A percentile compares a stretch with the other conserved stretches of the same genome.
phyloP scores from a whole-genome alignment of 2,113 vertebrate species.

The Oreocharis arfaki region DNA sequence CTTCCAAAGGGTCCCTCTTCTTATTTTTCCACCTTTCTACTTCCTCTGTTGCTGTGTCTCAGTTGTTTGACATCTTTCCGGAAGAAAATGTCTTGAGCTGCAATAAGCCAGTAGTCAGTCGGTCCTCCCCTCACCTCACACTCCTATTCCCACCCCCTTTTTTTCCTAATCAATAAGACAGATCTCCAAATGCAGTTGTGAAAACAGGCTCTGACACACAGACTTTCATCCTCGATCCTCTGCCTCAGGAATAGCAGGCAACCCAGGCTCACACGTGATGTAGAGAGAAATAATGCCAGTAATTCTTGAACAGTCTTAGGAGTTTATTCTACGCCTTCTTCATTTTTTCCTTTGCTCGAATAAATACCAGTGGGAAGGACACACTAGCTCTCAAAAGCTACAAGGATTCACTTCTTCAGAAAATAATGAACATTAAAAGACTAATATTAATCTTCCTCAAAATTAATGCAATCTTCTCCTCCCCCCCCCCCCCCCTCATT shows the following conservation, averaged over 20 bases:
- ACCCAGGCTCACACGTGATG: constrained; percentile 68
- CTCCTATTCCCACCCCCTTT: constrained; percentile 63
- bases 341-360: constrained; percentile 2
- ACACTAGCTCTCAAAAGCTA: constrained; percentile 14
- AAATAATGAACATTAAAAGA: constrained; percentile 19
- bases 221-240: constrained; percentile 66
- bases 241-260: constrained; percentile 72
- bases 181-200: constrained; percentile 75
- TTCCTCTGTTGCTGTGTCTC: constrained; percentile 74
- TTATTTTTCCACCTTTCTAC: constrained; percentile 75
- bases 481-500: not conserved
- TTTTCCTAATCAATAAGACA: constrained; percentile 76
- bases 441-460: constrained; percentile 54
- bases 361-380: constrained; percentile 54
- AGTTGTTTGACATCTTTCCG: constrained; percentile 78
- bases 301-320: constrained; percentile 66
- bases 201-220: constrained; percentile 71
- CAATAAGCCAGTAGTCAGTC: constrained; percentile 64
- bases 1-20: constrained; percentile 66
- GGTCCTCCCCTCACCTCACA: constrained; percentile 67
- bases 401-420: constrained; percentile 22
- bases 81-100: constrained; percentile 75
- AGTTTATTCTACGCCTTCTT: constrained; percentile 67
- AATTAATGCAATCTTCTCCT: constrained; percentile 20
- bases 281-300: constrained; percentile 66